phyloP scores from a whole-genome alignment of 2,888 invertebrate genomes.

The Melipona bicolor region DNA sequence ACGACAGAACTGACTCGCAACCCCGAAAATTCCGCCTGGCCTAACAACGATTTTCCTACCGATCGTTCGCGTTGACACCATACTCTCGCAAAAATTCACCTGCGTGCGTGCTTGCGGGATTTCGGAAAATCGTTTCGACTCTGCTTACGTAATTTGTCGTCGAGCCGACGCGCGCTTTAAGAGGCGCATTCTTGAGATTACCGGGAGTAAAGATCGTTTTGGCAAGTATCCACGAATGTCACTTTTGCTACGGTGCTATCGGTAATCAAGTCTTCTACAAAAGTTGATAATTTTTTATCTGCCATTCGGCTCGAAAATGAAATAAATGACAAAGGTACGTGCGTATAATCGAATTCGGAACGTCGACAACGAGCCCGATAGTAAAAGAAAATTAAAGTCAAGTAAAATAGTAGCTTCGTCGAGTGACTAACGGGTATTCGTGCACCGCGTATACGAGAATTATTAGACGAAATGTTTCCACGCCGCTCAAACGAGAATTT shows the following conservation, averaged over 20 bases:
- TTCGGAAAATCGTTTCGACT: neutral
- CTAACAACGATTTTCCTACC: conserved; percentile 42
- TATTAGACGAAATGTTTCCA: neutral
- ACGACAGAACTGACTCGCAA: conserved; percentile 31
- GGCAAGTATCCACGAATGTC: neutral
- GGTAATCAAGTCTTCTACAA: neutral
- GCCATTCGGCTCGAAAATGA: neutral
- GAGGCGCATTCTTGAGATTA: neutral
- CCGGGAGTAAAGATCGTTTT: neutral
- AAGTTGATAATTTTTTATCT: neutral
- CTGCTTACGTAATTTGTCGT: conserved; percentile 24
- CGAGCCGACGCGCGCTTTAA: neutral
- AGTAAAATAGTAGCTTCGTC: neutral
- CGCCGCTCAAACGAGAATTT: neutral
- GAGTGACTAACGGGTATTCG: neutral
- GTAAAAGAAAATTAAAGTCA: neutral
- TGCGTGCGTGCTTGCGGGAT: conserved; percentile 32
- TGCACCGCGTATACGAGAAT: neutral
- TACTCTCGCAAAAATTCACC: conserved; percentile 51
- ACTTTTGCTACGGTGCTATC: no score
- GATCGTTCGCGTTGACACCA: conserved; percentile 52
- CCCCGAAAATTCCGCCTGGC: conserved; percentile 51
- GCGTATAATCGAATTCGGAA: no score
- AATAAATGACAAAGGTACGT: neutral
- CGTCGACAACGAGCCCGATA: neutral